Conservation (phyloP, 2,113 vertebrate species). For the Dasyornis broadbenti region DNA sequence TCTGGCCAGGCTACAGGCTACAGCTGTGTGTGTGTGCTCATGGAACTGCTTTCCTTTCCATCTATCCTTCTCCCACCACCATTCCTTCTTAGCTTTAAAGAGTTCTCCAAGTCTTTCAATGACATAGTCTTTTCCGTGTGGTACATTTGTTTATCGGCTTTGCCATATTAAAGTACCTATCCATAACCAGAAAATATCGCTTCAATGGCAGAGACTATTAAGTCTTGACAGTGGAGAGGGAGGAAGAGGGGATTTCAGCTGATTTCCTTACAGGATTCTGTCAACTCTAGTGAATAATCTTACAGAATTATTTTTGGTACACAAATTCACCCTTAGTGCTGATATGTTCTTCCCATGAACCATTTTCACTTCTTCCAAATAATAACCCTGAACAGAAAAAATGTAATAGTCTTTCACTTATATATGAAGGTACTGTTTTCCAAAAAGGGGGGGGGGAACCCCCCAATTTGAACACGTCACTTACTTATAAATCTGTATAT, state of each 20-base stretch:
- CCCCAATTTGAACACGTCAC: background rate
- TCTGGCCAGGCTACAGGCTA: background rate
- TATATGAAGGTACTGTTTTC: background rate
- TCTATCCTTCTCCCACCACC: too few species aligned
- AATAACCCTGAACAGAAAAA: background rate
- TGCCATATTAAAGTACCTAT: background rate
- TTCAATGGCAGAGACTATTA: background rate
- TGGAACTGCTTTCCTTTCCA: background rate
- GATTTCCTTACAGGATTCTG: background rate
- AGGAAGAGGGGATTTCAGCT: background rate
- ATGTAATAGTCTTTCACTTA: background rate
- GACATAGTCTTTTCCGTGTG: background rate
- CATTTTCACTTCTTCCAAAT: background rate
- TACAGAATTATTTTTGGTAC: background rate
- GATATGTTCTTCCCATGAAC: background rate
- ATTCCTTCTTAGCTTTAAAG: background rate
- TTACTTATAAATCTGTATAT: background rate
- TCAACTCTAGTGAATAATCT: background rate
- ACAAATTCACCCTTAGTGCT: background rate
- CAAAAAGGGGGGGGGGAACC: background rate
- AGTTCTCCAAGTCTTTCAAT: fast-evolving
- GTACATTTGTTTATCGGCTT: fast-evolving
- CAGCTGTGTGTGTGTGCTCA: fast-evolving
- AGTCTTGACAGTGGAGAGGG: background rate
- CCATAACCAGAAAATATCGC: background rate